Evolutionary conservation across 2,797 vertebrate genomes (phyloP).

Genomic region (Micrastur ruficollis): DNA sequence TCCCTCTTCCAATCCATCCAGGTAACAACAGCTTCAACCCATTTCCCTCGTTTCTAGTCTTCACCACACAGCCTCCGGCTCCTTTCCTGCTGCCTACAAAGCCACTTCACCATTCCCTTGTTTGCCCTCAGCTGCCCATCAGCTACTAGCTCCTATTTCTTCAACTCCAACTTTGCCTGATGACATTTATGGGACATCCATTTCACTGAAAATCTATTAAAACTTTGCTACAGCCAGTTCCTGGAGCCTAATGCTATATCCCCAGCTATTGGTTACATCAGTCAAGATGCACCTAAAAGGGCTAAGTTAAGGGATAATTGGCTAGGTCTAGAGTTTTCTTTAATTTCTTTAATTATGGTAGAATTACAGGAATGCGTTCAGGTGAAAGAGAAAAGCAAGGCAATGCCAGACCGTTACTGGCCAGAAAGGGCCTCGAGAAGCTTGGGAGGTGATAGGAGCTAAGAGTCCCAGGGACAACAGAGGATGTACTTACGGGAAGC

Average conservation of each 20-base stretch:
- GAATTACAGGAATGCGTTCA: background rate
- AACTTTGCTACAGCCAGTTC: background rate
- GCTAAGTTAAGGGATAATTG: background rate
- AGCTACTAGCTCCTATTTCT: background rate
- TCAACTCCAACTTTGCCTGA: background rate
- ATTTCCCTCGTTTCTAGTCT: background rate
- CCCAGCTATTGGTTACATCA: background rate
- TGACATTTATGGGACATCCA: background rate
- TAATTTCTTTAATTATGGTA: background rate
- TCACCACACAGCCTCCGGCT: background rate
- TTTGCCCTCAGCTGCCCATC: background rate
- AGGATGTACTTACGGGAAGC: background rate
- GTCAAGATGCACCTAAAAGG: background rate
- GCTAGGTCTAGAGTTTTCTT: background rate
- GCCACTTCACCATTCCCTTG: background rate
- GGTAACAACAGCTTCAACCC: background rate
- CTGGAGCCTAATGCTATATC: background rate
- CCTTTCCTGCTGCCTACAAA: background rate
- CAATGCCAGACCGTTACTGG: background rate
- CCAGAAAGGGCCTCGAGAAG: background rate
- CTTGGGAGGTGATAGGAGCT: background rate
- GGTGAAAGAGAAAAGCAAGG: background rate
- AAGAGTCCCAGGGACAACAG: background rate
- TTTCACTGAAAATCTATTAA: background rate
- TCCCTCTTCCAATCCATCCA: background rate